Evolutionary conservation across 2,888 invertebrate species (phyloP).

Genomic region (Idaea dimidiata): DNA sequence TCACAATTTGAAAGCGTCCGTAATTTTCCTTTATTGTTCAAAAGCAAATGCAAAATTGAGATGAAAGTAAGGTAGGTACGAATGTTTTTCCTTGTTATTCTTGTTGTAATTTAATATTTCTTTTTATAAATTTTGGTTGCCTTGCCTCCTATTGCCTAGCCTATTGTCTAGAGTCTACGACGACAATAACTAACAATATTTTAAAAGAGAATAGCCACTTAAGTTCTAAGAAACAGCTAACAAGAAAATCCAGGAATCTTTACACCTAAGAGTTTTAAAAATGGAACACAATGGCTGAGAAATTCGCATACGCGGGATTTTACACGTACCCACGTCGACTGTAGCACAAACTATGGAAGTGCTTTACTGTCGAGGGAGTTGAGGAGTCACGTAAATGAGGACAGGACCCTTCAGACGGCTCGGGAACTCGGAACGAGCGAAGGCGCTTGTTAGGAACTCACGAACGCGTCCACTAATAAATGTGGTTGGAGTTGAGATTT

Average conservation of each 20-base stretch:
- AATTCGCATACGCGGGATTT: not conserved
- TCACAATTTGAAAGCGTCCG: slow-evolving; percentile 19
- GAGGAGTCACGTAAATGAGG: slow-evolving; percentile 38
- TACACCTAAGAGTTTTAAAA: too few relatives aligned
- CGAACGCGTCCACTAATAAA: not conserved
- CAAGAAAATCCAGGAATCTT: too few relatives aligned
- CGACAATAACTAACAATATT: too few relatives aligned
- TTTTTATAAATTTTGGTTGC: not conserved
- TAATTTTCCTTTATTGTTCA: slow-evolving; percentile 23
- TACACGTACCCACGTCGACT: not conserved
- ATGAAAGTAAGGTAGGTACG: slow-evolving; percentile 14
- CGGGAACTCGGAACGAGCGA: slow-evolving; percentile 17
- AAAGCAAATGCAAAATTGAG: slow-evolving; percentile 17
- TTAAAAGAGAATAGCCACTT: too few relatives aligned
- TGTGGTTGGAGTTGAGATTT: not conserved
- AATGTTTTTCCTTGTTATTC: not conserved
- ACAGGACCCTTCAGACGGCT: slow-evolving; percentile 34
- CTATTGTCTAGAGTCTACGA: too few relatives aligned
- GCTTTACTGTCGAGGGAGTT: slow-evolving; percentile 12
- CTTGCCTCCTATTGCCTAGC: not conserved
- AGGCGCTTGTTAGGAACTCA: not conserved
- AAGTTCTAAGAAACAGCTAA: too few relatives aligned
- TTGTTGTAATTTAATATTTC: not conserved
- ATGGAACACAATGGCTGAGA: not conserved
- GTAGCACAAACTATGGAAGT: slow-evolving; percentile 18